Base-by-base conservation (phyloP, 2,113 vertebrate genomes). In the Hydropotes inermis region DNA sequence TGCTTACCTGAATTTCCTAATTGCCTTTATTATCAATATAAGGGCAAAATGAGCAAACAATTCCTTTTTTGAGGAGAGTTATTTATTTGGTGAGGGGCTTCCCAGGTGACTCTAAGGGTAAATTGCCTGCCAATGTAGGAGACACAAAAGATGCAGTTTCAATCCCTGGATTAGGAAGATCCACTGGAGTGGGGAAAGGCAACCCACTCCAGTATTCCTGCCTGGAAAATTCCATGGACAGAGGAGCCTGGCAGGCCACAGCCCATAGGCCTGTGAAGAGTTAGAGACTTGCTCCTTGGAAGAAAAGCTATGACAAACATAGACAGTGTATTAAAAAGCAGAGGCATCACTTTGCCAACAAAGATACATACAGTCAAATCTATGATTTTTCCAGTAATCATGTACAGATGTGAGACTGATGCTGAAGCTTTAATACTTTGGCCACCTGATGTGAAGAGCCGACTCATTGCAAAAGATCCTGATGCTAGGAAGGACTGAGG, bases 1-100 rank as follows among this genome's bases (percentile, higher is more conserved):
- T 54, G 50, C 33, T 96, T 94, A 85, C 78, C 83, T 84, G 27
- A 95, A 47, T 88, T 85, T 95, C 43, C 50, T 87, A 76, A 91
- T 95, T 64, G 27, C 23, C 39, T 88, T 76, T 47, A 76, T 74
- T 74, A 74, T 43, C 70, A 74, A 76, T 58, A 30, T 57, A 89
- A 95, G 33, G 7, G 19, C 7, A 28, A 95, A 70, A 50, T 70
- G 17, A 70, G 9, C 3, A n/a, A 47, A 67, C 4, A 55, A n/a
- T 25, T 60, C 1, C 87, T 43, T 55, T 90, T 61, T 58, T 87
- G 21, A 55, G n/a, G 50, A 79, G 28, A 93, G 74, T 92, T 87
- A n/a, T 83, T 89, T 83, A 79, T 15, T 7, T 70, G 88, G 78
- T 47, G 60, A 58, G 52, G 88, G 61, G 33, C 64, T 70, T 70